A percentile compares a stretch with the other conserved stretches of the same genome.
These are phyloP conservation scores for Hemithea aestivaria DNA, from an alignment of 2,888 invertebrate species.

Conservation along the genomic window DNA sequence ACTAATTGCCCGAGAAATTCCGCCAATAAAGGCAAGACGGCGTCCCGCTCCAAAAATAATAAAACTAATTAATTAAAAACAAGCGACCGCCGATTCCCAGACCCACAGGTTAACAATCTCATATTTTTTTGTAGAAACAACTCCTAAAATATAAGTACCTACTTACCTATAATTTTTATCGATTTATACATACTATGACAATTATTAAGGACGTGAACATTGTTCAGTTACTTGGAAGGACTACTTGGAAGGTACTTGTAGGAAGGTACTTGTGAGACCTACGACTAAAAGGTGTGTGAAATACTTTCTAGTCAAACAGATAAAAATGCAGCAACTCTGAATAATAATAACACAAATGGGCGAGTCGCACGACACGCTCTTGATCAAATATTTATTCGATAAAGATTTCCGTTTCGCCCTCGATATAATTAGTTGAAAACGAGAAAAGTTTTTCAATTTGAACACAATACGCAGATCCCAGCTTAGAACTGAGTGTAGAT, in stretches of 20 bases:
- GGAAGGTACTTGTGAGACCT: too few species aligned
- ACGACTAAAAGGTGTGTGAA: too few species aligned
- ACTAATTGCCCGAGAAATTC: slow-evolving; percentile 75
- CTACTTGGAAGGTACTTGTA: too few species aligned
- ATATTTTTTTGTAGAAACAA: background rate
- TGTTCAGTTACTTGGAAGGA: too few species aligned
- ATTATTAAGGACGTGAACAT: too few species aligned
- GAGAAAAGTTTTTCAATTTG: slow-evolving; percentile 75
- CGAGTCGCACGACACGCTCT: too few species aligned
- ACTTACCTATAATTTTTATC: too few species aligned
- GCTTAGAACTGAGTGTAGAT: slow-evolving; percentile 14
- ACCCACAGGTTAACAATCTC: background rate
- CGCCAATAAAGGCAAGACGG: slow-evolving; percentile 74
- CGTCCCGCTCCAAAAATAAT: slow-evolving; percentile 62
- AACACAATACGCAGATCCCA: slow-evolving; percentile 55
- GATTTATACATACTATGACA: too few species aligned
- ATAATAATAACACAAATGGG: too few species aligned
- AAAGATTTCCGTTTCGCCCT: slow-evolving; percentile 56
- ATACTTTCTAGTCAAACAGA: too few species aligned
- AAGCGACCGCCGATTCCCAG: slow-evolving; percentile 33
- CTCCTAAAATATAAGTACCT: too few species aligned
- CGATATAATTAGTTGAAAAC: slow-evolving; percentile 65
- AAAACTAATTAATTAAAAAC: slow-evolving; percentile 80
- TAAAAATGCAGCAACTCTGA: too few species aligned
- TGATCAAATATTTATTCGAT: slow-evolving; percentile 69